These are phyloP conservation scores for Trematocara macrostoma DNA, from an alignment of 2,113 vertebrate species.

Conservation along the genomic window DNA sequence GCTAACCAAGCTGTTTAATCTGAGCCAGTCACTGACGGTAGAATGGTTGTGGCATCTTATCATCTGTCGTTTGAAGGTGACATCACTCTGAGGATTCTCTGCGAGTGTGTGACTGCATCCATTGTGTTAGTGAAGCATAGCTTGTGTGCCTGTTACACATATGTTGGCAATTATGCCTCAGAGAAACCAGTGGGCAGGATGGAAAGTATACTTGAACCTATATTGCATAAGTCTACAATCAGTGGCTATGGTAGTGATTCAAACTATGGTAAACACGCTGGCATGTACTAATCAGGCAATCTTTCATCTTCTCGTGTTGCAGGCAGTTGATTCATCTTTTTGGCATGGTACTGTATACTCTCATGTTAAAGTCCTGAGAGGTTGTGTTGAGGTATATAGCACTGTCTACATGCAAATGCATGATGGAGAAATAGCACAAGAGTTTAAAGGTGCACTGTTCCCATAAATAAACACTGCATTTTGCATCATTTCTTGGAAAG, in stretches of 20 bases:
- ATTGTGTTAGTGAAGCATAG: background rate
- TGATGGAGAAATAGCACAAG: background rate
- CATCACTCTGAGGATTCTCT: slow-evolving; percentile 33
- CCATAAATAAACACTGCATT: slow-evolving; percentile 20
- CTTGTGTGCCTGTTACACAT: slow-evolving; percentile 25
- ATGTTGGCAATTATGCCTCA: slow-evolving; percentile 47
- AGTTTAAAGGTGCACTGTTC: slow-evolving; percentile 10
- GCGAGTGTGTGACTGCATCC: background rate
- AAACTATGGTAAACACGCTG: slow-evolving; percentile 57
- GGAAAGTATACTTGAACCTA: slow-evolving; percentile 40
- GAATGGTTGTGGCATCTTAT: slow-evolving; percentile 11
- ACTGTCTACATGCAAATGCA: background rate
- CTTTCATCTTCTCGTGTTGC: slow-evolving; percentile 51
- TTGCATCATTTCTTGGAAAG: background rate
- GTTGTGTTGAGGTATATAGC: background rate
- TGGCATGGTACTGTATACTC: background rate
- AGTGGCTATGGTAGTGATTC: slow-evolving; percentile 51
- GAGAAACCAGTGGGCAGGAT: slow-evolving; percentile 32
- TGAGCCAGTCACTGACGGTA: slow-evolving; percentile 14
- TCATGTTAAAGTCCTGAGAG: background rate
- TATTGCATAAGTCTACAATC: slow-evolving; percentile 58
- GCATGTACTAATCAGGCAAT: slow-evolving; percentile 49
- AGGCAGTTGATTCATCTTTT: slow-evolving; percentile 44
- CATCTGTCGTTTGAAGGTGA: slow-evolving; percentile 34
- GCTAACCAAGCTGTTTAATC: slow-evolving; percentile 28